Conservation (phyloP, 2,113 vertebrate genomes). For the Strix uralensis region DNA sequence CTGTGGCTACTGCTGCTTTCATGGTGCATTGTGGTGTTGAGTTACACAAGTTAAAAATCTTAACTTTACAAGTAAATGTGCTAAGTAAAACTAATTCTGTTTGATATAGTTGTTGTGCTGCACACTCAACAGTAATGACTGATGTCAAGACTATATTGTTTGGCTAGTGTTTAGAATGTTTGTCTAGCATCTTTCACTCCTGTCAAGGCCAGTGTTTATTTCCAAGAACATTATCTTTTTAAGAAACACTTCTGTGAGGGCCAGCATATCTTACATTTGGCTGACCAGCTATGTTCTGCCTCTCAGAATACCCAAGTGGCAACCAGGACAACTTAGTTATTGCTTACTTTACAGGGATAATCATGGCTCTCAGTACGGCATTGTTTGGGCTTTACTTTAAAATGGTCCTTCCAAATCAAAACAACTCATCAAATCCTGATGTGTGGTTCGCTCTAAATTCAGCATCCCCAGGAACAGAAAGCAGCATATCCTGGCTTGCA, state of each 20-base stretch:
- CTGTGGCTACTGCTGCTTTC: background rate
- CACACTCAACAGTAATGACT: background rate
- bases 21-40: background rate
- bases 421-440: conserved; percentile 56
- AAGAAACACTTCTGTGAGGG: background rate
- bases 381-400: conserved; percentile 88
- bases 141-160: background rate
- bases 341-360: conserved; percentile 70
- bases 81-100: background rate
- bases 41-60: background rate
- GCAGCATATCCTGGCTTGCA: conserved; percentile 83
- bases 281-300: background rate
- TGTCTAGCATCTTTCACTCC: background rate
- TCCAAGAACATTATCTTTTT: background rate
- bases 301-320: background rate
- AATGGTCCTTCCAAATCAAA: conserved; percentile 51
- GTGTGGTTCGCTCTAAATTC: background rate
- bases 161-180: background rate
- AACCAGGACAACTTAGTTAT: background rate
- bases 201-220: background rate
- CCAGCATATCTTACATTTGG: background rate
- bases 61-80: background rate
- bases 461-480: background rate
- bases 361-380: conserved; percentile 84
- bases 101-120: background rate